Base-by-base conservation (phyloP, 2,888 invertebrate genomes). In the Fabriciana adippe region DNA sequence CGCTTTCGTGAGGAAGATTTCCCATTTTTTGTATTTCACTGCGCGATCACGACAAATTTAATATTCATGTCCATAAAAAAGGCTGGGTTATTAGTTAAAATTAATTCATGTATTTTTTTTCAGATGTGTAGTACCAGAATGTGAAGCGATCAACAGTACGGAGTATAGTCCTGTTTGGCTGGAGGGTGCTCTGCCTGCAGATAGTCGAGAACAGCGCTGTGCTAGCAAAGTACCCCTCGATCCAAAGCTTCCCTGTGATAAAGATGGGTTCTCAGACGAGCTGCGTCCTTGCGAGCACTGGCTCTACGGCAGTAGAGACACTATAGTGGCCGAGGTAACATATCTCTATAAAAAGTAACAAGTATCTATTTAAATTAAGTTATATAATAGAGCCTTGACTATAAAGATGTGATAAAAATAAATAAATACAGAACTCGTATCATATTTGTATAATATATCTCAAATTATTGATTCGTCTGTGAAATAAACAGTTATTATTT, bases 101-200 rank as follows among this genome's bases (percentile, higher is more conserved):
- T 41, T 8, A 41, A 41, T 41, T 41, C 35, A 41, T 11, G 6
- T 35, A 26, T 51, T 59, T 56, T 0, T 21, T 77, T 73, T 1
- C 81, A 92, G 92, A 78, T 92, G 92, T 73, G 78, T 87, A 68
- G 83, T 92, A 16, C 84, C 90, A 15, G 92, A 92, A 62, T 92
- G 92, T 73, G 92, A 92, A 76, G 62, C 79, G 0, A n/a, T 72
- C 6, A 89, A 88, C 82, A 87, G 81, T 70, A 81, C 85, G 0
- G 79, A 78, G 45, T 92, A 81, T 81, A 75, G 72, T 0, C 83
- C 89, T 0, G 8, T 77, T 1, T 92, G 92, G 92, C 67, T 85
- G 67, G 78, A 73, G 48, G 76, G 72, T 0, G 90, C 87, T 6
- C 75, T 86, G 47, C 83, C 87, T 0, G 79, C 72, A 3, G 76